phyloP scores from a whole-genome alignment of 2,113 vertebrate genomes.

The Condylura cristata region DNA sequence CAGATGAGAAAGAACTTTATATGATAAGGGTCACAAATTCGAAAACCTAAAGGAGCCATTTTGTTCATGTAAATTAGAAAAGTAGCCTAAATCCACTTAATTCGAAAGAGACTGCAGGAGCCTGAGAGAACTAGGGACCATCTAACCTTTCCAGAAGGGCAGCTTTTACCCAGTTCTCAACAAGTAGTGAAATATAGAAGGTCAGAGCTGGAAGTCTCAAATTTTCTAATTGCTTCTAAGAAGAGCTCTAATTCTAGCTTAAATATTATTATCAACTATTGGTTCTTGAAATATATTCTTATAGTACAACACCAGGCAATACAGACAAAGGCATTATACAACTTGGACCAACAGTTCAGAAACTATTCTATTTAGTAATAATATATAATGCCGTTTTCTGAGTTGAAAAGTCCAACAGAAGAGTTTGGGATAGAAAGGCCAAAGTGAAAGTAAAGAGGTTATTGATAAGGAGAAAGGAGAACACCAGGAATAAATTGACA shows the following conservation, averaged over 20 bases:
- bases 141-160: slow-evolving; percentile 39
- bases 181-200: background rate
- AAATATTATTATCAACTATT: background rate
- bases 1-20: slow-evolving; percentile 65
- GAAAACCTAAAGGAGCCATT: background rate
- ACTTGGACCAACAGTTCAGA: background rate
- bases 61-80: slow-evolving; percentile 51
- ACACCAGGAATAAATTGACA: background rate
- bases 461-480: background rate
- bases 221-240: slow-evolving; percentile 30
- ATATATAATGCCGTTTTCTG: background rate
- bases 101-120: background rate
- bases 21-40: slow-evolving; percentile 66
- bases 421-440: background rate
- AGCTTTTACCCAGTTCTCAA: background rate
- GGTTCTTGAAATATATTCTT: background rate
- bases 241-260: background rate
- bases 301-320: background rate
- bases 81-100: slow-evolving; percentile 26
- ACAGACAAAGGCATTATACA: background rate
- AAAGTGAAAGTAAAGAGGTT: background rate
- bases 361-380: background rate
- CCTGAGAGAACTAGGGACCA: slow-evolving; percentile 1
- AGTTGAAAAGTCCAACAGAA: background rate
- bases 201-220: background rate